Evolutionary conservation across 1,140 invertebrate species (phyloP), one percentile per base, ranked within the genome.

Genomic region (Saccostrea echinata): DNA sequence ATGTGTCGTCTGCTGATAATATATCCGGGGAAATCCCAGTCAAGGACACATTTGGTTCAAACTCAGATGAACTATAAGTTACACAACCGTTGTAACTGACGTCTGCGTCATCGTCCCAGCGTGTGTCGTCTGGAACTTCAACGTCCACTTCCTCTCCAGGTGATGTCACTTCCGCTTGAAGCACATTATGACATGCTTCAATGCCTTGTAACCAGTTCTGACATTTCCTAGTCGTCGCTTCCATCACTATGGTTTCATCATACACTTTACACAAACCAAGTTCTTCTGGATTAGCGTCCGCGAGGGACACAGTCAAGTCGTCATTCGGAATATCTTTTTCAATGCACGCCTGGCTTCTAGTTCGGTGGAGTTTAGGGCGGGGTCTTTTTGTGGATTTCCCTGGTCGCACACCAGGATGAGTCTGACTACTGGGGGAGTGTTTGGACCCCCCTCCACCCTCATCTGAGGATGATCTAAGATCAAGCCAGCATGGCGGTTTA

Each of bases 161-260:
- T 53, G 85, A 76, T 16, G 84, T 51, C 82, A 61, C 85, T 30
- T 35, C 30, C 61, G 33, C n/a, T 55, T 71, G 51, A 89, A 43
- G 33, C 86, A 24, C 90, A 71, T 93, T 92, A 51, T 92, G 91
- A 61, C 91, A 92, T 3, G 91, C 92, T 86, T 92, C 90, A 33
- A 94, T 92, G 86, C 91, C 92, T 64, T 91, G 90, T 84, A 94
- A 87, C 94, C 94, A 94, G 35, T 81, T 93, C 88, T 93, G 92
- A 86, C 94, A 94, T 55, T 93, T 92, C 71, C 91, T 87, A 27
- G 93, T 92, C 76, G 93, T 94, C 82, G 93, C 94, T 80, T 93
- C 92, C 84, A 91, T 90, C 71, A 92, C 90, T 55, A 92, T 86
- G 12, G 88, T 90, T 33, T 92, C 92, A 82, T 93, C 92, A 57